Base-by-base conservation (phyloP, 2,797 vertebrate species). In the Muscicapa comitata region DNA sequence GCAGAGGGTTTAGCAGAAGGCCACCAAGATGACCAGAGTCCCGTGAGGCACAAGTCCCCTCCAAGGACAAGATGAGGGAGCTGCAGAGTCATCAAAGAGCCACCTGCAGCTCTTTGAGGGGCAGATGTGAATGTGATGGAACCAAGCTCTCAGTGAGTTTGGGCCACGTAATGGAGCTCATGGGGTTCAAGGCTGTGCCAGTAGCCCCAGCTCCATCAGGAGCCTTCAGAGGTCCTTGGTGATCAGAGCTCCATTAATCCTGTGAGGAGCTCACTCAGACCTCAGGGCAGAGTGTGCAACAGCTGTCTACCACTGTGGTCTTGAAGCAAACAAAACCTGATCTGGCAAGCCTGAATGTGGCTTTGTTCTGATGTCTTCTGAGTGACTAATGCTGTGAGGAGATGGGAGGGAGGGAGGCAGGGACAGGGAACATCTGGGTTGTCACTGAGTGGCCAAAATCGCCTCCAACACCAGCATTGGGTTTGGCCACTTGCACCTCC, bases 281-380 rank as follows among this genome's bases (percentile, higher is more conserved):
- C 65, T 65, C 4, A 31, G 88, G 83, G 67, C 42, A 79, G 65
- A 73, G 51, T 78, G 57, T 86, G 21, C 92, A 90, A 65, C 94
- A 94, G 77, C 95, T 97, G 90, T 93, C 88, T 88, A 35, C 73
- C 63, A 7, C 93, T 95, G 92, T 78, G 90, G 93, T 94, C 94
- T 55, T 35, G 55, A 94, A 88, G 83, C 86, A 93, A 94, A 93
- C 86, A 95, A 92, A 91, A 91, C 90, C 88, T 86, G 95, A 58
- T 74, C 83, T 92, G 89, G 86, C 4, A 3, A 79, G 94, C 35
- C 74, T 92, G 86, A 95, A 92, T 90, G 92, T 94, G 82, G 78
- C 96, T 94, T 94, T 95, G 93, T 95, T 95, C 93, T 89, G 82
- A 55, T 90, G 80, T 96, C 91, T 90, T 82, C 65, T 16, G 65